Conservation (phyloP, 2,113 vertebrate species). For the Tautogolabrus adspersus region DNA sequence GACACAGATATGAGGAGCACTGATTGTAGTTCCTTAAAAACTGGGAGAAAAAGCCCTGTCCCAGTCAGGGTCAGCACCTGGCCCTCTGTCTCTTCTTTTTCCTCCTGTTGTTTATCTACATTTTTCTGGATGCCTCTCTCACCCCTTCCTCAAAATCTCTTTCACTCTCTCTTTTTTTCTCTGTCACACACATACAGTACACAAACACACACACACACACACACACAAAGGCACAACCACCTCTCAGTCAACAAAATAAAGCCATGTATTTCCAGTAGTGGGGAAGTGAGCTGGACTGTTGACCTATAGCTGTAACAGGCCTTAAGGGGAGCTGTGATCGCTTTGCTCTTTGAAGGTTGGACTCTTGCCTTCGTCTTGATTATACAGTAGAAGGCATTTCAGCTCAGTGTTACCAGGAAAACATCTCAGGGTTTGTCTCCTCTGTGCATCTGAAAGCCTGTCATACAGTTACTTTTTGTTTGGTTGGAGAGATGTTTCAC, state of each 20-base stretch:
- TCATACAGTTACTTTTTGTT: constrained; percentile 22
- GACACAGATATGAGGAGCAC: not conserved
- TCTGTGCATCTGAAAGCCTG: constrained; percentile 15
- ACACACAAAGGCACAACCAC: constrained; percentile 10
- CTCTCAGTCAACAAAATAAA: constrained; percentile 60
- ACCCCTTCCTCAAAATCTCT: not conserved
- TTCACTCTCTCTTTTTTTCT: not conserved
- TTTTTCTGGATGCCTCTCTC: too few species aligned
- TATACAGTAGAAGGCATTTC: constrained; percentile 53
- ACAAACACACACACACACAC: constrained; percentile 12
- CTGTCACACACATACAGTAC: too few species aligned
- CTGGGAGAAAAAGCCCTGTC: constrained; percentile 41
- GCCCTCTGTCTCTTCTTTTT: constrained; percentile 1
- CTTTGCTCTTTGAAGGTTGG: constrained; percentile 68
- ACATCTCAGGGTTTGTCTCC: constrained; percentile 39
- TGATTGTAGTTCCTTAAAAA: not conserved
- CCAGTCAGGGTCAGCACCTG: constrained; percentile 56
- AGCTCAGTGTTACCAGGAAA: constrained; percentile 35
- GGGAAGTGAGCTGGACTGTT: constrained; percentile 58
- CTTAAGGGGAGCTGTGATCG: constrained; percentile 66
- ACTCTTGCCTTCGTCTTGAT: constrained; percentile 46
- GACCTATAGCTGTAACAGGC: constrained; percentile 64
- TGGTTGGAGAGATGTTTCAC: constrained; percentile 14
- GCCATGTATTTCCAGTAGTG: constrained; percentile 49
- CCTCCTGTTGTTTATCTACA: not conserved